phyloP scores from a whole-genome alignment of 37 sponge, comb jelly and placozoan species.

The Halichondria panicea region DNA sequence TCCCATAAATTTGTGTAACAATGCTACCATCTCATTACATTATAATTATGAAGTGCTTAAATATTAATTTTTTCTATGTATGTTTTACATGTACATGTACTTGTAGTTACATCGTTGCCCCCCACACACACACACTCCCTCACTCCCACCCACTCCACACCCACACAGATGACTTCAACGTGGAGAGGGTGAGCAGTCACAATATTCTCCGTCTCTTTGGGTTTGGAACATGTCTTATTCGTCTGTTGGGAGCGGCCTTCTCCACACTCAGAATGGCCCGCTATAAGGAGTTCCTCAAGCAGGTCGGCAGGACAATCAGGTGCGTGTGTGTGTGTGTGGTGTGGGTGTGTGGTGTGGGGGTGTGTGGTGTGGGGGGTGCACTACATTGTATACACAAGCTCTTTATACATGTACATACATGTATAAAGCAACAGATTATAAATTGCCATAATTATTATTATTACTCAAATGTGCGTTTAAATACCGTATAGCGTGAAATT shows the following conservation, averaged over 20 bases:
- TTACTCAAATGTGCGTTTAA: neutral
- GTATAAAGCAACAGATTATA: neutral
- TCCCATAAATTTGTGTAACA: too few relatives aligned
- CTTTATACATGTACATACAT: constrained; percentile 5
- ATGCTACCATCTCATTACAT: neutral
- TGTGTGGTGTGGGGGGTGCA: constrained; percentile 2
- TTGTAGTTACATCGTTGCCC: neutral
- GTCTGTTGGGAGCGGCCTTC: constrained; percentile 79
- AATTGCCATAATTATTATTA: neutral
- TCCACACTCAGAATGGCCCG: constrained; percentile 63
- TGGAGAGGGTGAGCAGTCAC: constrained; percentile 46
- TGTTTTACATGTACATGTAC: neutral
- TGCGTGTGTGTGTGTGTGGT: neutral
- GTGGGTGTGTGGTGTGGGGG: constrained; percentile 11
- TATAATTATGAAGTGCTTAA: neutral
- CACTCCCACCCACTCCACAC: neutral
- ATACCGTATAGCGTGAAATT: neutral
- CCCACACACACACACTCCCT: neutral
- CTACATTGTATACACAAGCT: too few relatives aligned
- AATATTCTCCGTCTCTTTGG: constrained; percentile 76
- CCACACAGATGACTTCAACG: constrained; percentile 42
- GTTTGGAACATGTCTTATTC: constrained; percentile 80
- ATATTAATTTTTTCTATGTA: neutral
- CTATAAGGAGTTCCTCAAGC: constrained; percentile 85
- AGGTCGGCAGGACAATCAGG: constrained; percentile 81